Base-by-base conservation (phyloP, 2,797 vertebrate genomes). In the Telmatherina bonti region DNA sequence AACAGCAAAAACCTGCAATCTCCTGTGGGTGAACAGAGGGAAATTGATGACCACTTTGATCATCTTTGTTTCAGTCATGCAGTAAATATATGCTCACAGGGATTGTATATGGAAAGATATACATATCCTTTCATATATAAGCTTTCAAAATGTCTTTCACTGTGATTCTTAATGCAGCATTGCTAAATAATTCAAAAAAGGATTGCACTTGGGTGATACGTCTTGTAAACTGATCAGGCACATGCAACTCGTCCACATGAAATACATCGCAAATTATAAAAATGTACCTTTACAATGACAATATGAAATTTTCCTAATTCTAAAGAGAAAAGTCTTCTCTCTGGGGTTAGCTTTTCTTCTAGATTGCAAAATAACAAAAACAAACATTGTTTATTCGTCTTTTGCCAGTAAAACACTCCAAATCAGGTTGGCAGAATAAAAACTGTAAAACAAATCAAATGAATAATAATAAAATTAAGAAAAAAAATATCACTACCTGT, bases 101-200 rank as follows among this genome's bases (percentile, higher is more conserved):
- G 12, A 22, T 24, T 26, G 13, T 26, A 51, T 24, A 24, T 51
- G 9, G n/a, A 51, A 18, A 26, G 24, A 49, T 47, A 27, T 54
- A 47, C 22, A 29, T 30, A 49, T 8, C 18, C 29, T 36, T 36
- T 51, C 20, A 71, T 38, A 13, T 6, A 47, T 26, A 33, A 59
- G 29, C 66, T 68, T 75, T 72, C 10, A 67, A 63, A 74, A 62
- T 41, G 54, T 59, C 10, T 36, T 61, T 71, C 30, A 36, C 53
- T 30, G 27, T 38, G 31, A 75, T 52, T 56, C 62, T 63, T 52
- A 58, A 74, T 62, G 79, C 65, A 67, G 57, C 52, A 62, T 61
- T 67, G 38, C 58, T 83, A 70, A 85, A 85, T 79, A 83, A 82
- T 88, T 86, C 62, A 69, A 70, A 38, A 63, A 27, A 11, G 29